Base-by-base conservation (phyloP, 2,888 invertebrate genomes). In the Magallana nippona region DNA sequence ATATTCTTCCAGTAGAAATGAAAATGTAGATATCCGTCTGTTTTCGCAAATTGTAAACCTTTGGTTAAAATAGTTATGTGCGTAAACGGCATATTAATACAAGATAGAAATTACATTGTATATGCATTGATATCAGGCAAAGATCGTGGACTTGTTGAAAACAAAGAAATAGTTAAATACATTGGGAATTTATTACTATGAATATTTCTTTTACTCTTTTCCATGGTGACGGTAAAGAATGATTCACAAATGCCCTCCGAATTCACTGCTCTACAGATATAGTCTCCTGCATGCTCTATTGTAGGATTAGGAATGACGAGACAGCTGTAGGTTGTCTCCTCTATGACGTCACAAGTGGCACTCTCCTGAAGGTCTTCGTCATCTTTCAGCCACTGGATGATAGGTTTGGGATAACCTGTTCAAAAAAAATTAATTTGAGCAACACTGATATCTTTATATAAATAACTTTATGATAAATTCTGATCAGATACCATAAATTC, bases 341-440 rank as follows among this genome's bases (percentile, higher is more conserved):
- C 83, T 22, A 84, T 55, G 55, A 84, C 82, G n/a, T 84, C 82
- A n/a, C 83, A 57, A 10, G 79, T 62, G 1, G 79, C 83, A 58
- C 79, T 80, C 15, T 62, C 71, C 32, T 81, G 57, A 11, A 83
- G 44, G n/a, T 55, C 81, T 44, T 89, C 80, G 1, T 90, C 92
- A 84, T 92, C 89, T 77, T 90, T 90, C 71, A 87, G 86, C 94
- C 94, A 94, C 80, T 89, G 89, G 58, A 94, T 92, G 17, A 88
- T 79, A 15, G 90, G 89, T 10, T 81, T 79, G 13, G 90, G 89
- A 55, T 83, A 82, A 60, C 88, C 90, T 90, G 85, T 2, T 79
- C 82, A 77, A 19, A 19, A 19, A 19, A 17, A 60, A 1, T 44
- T 17, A 15, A 32, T 22, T 77, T 77, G 27, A 19, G 22, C 8